Percentiles rank a stretch among this genome's conserved stretches.
These are phyloP conservation scores for Drosophila pachea DNA, from an alignment of 1,140 invertebrate genomes.

Conservation along the genomic window DNA sequence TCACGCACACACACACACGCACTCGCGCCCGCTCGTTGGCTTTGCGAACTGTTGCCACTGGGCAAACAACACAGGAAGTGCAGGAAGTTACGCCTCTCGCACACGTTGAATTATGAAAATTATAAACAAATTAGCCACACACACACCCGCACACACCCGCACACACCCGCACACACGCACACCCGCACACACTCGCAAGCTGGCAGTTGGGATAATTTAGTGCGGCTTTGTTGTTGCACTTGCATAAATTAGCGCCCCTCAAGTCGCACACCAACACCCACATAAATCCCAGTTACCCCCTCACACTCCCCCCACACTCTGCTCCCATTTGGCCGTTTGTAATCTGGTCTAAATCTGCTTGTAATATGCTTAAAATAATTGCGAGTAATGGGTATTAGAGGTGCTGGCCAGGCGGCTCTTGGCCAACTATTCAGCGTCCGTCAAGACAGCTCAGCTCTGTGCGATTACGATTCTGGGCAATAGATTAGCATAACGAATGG, in stretches of 20 bases:
- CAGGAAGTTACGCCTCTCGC: slow-evolving; percentile 59
- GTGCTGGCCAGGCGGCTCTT: slow-evolving; percentile 55
- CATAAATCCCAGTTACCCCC: slow-evolving; percentile 30
- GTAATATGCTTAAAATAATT: slow-evolving; percentile 77
- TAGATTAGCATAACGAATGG: slow-evolving; percentile 57
- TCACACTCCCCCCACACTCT: not conserved
- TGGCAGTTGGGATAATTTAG: slow-evolving; percentile 56
- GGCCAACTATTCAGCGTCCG: slow-evolving; percentile 6
- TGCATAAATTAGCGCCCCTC: slow-evolving; percentile 69
- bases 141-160: not conserved
- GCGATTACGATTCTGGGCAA: slow-evolving; percentile 3
- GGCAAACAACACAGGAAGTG: slow-evolving; percentile 22
- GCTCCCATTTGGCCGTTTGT: slow-evolving; percentile 32
- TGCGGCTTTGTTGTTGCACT: slow-evolving; percentile 56
- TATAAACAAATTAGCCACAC: slow-evolving; percentile 72
- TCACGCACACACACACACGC: slow-evolving; percentile 16
- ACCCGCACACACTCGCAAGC: no score
- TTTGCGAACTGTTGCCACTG: slow-evolving; percentile 23
- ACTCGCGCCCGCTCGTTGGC: no score
- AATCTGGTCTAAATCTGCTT: slow-evolving; percentile 72
- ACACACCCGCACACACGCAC: no score
- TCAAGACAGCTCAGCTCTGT: slow-evolving; percentile 16
- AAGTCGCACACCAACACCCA: slow-evolving; percentile 9
- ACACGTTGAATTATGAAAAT: slow-evolving; percentile 74
- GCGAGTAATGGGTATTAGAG: slow-evolving; percentile 62